A percentile compares a stretch with the other conserved stretches of the same genome.
Evolutionary conservation across 2,797 vertebrate genomes (phyloP).

Genomic region (Argyrosomus regius): DNA sequence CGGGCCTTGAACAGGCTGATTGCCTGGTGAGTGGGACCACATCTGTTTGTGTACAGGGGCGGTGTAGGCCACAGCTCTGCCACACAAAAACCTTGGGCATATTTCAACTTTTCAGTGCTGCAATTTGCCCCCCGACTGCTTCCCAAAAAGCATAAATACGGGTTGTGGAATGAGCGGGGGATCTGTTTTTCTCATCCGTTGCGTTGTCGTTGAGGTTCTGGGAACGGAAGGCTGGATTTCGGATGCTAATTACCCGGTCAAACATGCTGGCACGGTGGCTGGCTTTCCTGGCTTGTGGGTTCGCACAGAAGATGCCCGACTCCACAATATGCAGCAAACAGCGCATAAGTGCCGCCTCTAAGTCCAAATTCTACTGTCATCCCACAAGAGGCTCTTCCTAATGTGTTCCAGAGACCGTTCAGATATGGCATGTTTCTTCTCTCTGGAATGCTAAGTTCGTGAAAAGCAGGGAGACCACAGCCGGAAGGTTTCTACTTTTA

Average conservation of each 20-base stretch:
- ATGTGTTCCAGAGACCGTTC: slow-evolving; percentile 36
- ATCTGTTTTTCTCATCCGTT: slow-evolving; percentile 79
- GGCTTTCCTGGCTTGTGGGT: slow-evolving; percentile 63
- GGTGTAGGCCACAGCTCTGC: slow-evolving; percentile 69
- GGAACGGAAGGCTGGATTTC: slow-evolving; percentile 76
- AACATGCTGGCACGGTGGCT: slow-evolving; percentile 69
- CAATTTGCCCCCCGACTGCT: slow-evolving; percentile 72
- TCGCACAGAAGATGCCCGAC: slow-evolving; percentile 55
- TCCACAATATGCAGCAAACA: slow-evolving; percentile 49
- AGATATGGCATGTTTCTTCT: slow-evolving; percentile 16
- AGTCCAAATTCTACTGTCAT: slow-evolving; percentile 35
- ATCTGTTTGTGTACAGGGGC: slow-evolving; percentile 74
- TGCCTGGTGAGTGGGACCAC: slow-evolving; percentile 61
- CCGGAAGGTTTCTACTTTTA: slow-evolving; percentile 30
- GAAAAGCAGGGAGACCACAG: slow-evolving; percentile 38
- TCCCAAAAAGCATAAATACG: slow-evolving; percentile 72
- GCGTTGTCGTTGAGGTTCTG: slow-evolving; percentile 76
- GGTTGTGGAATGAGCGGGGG: slow-evolving; percentile 69
- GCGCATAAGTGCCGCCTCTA: slow-evolving; percentile 15
- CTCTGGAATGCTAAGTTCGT: slow-evolving; percentile 21
- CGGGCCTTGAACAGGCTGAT: slow-evolving; percentile 47
- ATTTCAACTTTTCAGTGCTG: slow-evolving; percentile 74
- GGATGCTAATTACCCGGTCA: slow-evolving; percentile 77
- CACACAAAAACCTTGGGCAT: slow-evolving; percentile 78
- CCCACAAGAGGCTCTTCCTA: slow-evolving; percentile 42